phyloP scores from a whole-genome alignment of 2,113 vertebrate species.

The Grammomys dolichurus region DNA sequence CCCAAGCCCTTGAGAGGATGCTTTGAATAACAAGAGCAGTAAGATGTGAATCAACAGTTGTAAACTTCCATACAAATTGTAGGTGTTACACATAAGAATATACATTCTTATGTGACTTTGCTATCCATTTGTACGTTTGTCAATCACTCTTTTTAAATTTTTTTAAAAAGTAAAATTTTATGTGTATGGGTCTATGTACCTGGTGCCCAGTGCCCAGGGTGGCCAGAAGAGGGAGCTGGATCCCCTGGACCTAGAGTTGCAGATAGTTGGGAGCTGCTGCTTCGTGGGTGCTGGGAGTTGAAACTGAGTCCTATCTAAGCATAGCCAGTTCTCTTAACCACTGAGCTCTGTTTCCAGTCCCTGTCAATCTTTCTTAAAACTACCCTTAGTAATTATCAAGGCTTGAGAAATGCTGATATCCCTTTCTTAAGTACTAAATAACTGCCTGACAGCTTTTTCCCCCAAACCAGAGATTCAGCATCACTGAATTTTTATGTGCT shows the following conservation, averaged over 20 bases:
- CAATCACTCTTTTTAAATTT: neutral
- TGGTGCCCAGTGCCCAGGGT: neutral
- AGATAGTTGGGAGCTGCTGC: neutral
- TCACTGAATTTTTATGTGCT: neutral
- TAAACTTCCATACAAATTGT: slow-evolving; percentile 41
- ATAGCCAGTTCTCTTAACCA: neutral
- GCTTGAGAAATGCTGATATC: slow-evolving; percentile 8
- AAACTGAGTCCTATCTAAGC: neutral
- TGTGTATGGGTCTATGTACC: neutral
- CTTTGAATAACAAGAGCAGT: slow-evolving; percentile 34
- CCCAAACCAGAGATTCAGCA: neutral
- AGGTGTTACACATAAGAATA: slow-evolving; percentile 34
- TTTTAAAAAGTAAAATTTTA: neutral
- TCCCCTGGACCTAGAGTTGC: neutral
- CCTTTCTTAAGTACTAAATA: slow-evolving; percentile 38
- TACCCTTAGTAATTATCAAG: neutral
- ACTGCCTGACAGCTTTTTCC: neutral
- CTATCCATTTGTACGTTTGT: neutral
- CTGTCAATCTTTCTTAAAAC: neutral
- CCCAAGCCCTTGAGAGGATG: slow-evolving; percentile 27
- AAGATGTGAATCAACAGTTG: slow-evolving; percentile 12
- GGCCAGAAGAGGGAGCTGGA: neutral
- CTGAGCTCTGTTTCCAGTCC: neutral
- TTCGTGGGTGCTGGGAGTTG: neutral
- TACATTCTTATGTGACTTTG: neutral